A percentile compares a stretch with the other conserved stretches of the same genome.
Conservation (phyloP, 2,113 vertebrate species). For the Albula glossodonta region DNA sequence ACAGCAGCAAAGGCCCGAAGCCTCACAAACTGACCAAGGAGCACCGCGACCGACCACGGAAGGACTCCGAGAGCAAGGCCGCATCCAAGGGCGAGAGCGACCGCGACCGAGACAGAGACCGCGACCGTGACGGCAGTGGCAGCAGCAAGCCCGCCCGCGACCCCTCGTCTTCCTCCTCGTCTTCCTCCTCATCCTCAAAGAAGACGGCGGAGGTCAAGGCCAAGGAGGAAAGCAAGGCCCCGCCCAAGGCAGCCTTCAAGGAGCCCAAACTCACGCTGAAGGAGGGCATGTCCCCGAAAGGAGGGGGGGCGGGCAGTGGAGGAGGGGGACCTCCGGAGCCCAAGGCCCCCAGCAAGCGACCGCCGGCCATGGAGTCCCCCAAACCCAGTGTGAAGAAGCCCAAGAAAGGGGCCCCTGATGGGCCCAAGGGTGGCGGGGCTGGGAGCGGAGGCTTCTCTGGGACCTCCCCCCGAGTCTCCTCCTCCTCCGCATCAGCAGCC, state of each 20-base stretch:
- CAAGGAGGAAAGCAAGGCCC: conserved; percentile 87
- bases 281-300: conserved; percentile 91
- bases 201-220: conserved; percentile 87
- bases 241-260: conserved; percentile 94
- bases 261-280: conserved; percentile 95
- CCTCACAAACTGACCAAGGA: conserved; percentile 92
- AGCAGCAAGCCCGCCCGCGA: conserved; percentile 65
- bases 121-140: conserved; percentile 75
- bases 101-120: conserved; percentile 77
- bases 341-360: conserved; percentile 88
- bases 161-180: conserved; percentile 56
- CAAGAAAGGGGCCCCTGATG: conserved; percentile 89
- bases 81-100: conserved; percentile 80
- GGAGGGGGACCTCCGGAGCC: conserved; percentile 65
- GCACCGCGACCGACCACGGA: conserved; percentile 87
- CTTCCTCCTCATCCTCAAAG: conserved; percentile 72
- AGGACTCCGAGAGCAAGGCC: conserved; percentile 94
- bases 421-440: conserved; percentile 59
- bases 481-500: conserved; percentile 55
- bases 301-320: conserved; percentile 70
- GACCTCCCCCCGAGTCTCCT: conserved; percentile 82
- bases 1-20: conserved; percentile 84
- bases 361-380: conserved; percentile 85
- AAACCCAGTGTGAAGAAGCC: conserved; percentile 91
- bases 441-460: conserved; percentile 62